phyloP scores from a whole-genome alignment of 2,888 invertebrate species.

The Poecilus cupreus region DNA sequence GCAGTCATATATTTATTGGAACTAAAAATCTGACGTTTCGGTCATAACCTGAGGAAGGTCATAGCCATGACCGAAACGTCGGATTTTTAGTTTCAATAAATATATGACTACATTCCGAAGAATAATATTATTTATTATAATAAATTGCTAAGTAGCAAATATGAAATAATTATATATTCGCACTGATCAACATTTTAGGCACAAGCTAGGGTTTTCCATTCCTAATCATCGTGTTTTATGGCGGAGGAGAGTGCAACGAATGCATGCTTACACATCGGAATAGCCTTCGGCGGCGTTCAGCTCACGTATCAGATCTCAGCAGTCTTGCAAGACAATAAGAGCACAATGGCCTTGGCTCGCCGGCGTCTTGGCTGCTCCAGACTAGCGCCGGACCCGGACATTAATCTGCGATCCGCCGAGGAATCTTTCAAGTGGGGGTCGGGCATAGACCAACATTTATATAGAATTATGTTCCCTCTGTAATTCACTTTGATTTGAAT shows the following conservation, averaged over 20 bases:
- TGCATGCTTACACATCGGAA: slow-evolving; percentile 6
- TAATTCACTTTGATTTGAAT: slow-evolving; percentile 58
- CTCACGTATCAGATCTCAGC: not conserved
- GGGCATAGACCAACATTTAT: slow-evolving; percentile 49
- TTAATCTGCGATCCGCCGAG: slow-evolving; percentile 44
- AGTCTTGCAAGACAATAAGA: slow-evolving; percentile 29
- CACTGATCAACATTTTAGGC: not conserved
- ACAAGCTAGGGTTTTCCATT: not conserved
- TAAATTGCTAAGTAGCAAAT: too few relatives aligned
- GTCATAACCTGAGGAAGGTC: too few relatives aligned
- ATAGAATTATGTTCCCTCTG: slow-evolving; percentile 56
- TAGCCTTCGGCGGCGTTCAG: not conserved
- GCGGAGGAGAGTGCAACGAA: not conserved
- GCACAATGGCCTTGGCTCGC: slow-evolving; percentile 4
- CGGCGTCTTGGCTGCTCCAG: slow-evolving; percentile 23
- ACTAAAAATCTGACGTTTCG: too few relatives aligned
- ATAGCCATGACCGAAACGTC: too few relatives aligned
- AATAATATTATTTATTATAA: too few relatives aligned
- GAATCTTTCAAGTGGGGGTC: slow-evolving; percentile 37
- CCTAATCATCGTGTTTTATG: slow-evolving; percentile 22
- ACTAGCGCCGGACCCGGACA: slow-evolving; percentile 29
- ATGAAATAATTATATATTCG: too few relatives aligned
- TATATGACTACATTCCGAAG: too few relatives aligned
- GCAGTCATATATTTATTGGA: too few relatives aligned
- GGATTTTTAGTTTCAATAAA: too few relatives aligned